These are phyloP conservation scores for Cheilosia grossa DNA, from an alignment of 2,888 invertebrate genomes.

Conservation along the genomic window DNA sequence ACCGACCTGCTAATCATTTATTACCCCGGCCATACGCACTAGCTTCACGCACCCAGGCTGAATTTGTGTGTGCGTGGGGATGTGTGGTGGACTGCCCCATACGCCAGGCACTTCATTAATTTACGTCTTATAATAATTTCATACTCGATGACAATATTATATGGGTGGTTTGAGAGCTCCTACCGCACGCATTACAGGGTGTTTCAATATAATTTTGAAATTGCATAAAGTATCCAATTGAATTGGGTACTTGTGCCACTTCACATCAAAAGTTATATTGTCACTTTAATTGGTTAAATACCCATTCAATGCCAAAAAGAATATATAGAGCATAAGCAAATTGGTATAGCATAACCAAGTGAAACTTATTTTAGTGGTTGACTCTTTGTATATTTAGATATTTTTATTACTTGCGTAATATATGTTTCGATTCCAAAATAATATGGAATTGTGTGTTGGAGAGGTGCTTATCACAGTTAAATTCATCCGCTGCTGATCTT, in stretches of 20 bases:
- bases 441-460: too few relatives aligned
- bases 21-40: slow-evolving; percentile 50
- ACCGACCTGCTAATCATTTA: slow-evolving; percentile 68
- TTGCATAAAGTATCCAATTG: too few relatives aligned
- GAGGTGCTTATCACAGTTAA: too few relatives aligned
- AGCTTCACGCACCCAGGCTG: slow-evolving; percentile 42
- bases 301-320: too few relatives aligned
- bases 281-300: too few relatives aligned
- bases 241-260: background rate
- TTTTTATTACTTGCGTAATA: too few relatives aligned
- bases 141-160: slow-evolving; percentile 62
- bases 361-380: too few relatives aligned
- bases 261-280: background rate
- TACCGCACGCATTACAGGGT: slow-evolving; percentile 46
- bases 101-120: slow-evolving; percentile 66
- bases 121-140: slow-evolving; percentile 64
- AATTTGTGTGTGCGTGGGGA: slow-evolving; percentile 1
- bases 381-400: too few relatives aligned
- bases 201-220: background rate
- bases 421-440: too few relatives aligned
- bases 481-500: too few relatives aligned
- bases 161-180: slow-evolving; percentile 33
- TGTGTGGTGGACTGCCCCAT: background rate
- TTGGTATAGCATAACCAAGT: too few relatives aligned
- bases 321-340: too few relatives aligned